Evolutionary conservation across 2,888 invertebrate genomes (phyloP), one percentile per base, ranked within the genome.

Genomic region (Rhamnusium bicolor): DNA sequence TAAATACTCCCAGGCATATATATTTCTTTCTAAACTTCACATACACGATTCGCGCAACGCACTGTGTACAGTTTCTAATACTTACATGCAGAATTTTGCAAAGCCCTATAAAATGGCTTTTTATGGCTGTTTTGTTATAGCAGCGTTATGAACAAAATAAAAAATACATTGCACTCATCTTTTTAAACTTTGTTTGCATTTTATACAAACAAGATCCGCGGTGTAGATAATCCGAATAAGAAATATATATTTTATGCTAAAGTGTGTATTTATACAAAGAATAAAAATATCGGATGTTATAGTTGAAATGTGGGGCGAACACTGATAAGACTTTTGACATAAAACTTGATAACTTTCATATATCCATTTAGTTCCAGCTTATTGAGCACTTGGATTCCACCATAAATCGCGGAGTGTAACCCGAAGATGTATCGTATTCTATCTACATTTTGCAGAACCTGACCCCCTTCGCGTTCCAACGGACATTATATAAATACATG

Each of bases 401-500:
- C 79, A 81, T 82, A 82, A 81, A 82, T 82, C 80, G 81, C 75
- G 76, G 73, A 78, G 80, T 81, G 81, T 81, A 77, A 80, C 83
- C 80, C 82, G 78, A 80, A 83, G 83, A 84, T 84, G 79, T 82
- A 82, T 82, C 82, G 81, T 81, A 82, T 82, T 80, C 79, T 84
- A 84, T 84, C 84, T 84, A 82, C 82, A 83, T 81, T 84, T 79
- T 83, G 81, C 84, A 82, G 81, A 81, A 80, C 80, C 80, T 80
- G 79, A 82, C 83, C 83, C 81, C 83, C 81, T 81, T 80, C 80
- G 78, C 80, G 69, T 71, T 27, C 73, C 51, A 65, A 67, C 81
- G 84, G 84, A 84, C 84, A 84, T 84, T 84, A 83, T 84, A 85
- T 84, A 85, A 84, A 84, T 84, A 82, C 83, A 83, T 74, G 83